phyloP scores from a whole-genome alignment of 2,797 vertebrate genomes.

The Pseudochromis fuscus region DNA sequence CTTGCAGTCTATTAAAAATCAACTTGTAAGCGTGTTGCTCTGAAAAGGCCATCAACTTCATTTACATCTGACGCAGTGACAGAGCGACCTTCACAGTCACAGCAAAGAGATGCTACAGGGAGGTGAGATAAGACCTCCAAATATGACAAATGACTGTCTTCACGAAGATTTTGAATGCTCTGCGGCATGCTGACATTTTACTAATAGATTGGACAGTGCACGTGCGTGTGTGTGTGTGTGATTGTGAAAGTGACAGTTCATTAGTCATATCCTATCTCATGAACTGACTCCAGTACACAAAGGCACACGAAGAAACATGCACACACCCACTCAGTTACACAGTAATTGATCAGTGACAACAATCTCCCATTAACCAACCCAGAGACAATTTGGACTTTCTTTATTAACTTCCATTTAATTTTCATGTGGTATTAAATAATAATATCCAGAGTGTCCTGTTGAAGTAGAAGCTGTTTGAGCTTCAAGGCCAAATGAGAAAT shows the following conservation, averaged over 20 bases:
- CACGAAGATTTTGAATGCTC: slow-evolving; percentile 24
- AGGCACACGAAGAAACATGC: slow-evolving; percentile 13
- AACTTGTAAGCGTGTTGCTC: slow-evolving; percentile 15
- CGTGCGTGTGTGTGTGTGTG: slow-evolving; percentile 8
- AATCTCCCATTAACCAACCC: slow-evolving; percentile 28
- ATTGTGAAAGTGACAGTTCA: slow-evolving; percentile 51
- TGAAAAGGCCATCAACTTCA: slow-evolving; percentile 51
- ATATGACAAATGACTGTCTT: slow-evolving; percentile 54
- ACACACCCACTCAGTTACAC: slow-evolving; percentile 33
- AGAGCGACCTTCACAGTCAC: slow-evolving; percentile 44
- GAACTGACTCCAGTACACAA: slow-evolving; percentile 23
- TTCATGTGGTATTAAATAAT: slow-evolving; percentile 21
- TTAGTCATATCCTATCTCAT: slow-evolving; percentile 63
- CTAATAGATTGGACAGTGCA: slow-evolving; percentile 41
- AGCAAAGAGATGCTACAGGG: slow-evolving; percentile 28
- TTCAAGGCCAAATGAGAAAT: slow-evolving; percentile 34
- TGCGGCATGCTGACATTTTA: slow-evolving; percentile 63
- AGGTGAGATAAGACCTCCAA: slow-evolving; percentile 40
- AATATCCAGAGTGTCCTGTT: slow-evolving; percentile 12
- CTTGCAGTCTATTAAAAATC: slow-evolving; percentile 8
- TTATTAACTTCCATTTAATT: slow-evolving; percentile 32
- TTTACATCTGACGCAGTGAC: slow-evolving; percentile 18
- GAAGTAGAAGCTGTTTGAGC: slow-evolving; percentile 28
- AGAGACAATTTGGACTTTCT: slow-evolving; percentile 30
- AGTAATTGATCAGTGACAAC: slow-evolving; percentile 32